A percentile compares a stretch with the other conserved stretches of the same genome.
Conservation (phyloP, 2,113 vertebrate species). For the Microcebus murinus region DNA sequence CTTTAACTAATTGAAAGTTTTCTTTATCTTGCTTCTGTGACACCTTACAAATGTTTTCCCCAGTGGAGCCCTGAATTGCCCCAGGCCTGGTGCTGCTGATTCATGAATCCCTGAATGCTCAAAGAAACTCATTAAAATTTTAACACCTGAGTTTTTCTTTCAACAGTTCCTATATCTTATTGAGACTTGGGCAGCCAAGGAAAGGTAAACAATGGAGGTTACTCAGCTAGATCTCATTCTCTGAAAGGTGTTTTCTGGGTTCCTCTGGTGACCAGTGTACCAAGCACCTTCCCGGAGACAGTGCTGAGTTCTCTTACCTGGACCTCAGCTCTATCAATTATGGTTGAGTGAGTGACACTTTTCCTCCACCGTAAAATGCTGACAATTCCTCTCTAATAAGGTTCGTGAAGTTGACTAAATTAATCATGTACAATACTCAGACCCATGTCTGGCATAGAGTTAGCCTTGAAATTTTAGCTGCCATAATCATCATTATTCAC, state of each 20-base stretch:
- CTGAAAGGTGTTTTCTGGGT: neutral
- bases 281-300: neutral
- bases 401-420: neutral
- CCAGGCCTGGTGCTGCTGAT: neutral
- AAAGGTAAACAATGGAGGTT: neutral
- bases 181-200: neutral
- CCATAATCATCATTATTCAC: slow-evolving; percentile 11
- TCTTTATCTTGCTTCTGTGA: neutral
- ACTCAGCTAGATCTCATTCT: neutral
- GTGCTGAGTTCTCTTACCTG: neutral
- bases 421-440: neutral
- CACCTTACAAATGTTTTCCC: neutral
- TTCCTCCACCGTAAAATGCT: neutral
- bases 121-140: neutral
- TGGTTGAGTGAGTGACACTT: neutral
- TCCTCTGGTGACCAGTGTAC: neutral
- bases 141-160: neutral
- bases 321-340: neutral
- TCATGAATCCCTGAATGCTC: neutral
- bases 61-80: neutral
- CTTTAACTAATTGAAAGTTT: neutral
- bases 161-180: neutral
- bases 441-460: neutral
- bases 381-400: neutral
- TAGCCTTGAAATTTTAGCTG: neutral